Evolutionary conservation across 2,113 vertebrate genomes (phyloP).

Genomic region (Gasterosteus nipponicus): DNA sequence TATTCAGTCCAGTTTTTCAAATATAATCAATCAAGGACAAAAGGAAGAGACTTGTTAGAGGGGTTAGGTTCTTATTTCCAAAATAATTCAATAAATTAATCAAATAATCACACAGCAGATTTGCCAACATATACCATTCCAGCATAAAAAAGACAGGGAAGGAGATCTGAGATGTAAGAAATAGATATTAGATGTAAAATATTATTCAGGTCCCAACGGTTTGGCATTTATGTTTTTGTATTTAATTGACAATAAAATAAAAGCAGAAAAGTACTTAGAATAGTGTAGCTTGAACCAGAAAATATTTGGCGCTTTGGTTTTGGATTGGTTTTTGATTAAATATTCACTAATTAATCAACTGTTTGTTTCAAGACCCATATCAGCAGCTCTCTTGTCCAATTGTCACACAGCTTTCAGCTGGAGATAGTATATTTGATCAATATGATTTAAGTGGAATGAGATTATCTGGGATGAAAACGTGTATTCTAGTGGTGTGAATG

Average conservation of each 20-base stretch:
- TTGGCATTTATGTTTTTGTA: neutral
- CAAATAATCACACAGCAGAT: neutral
- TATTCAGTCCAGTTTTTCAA: neutral
- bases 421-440: neutral
- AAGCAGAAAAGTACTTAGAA: neutral
- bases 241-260: neutral
- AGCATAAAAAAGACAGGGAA: neutral
- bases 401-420: neutral
- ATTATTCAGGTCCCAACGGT: neutral
- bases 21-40: neutral
- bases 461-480: neutral
- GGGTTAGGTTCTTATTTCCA: neutral
- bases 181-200: neutral
- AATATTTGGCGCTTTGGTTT: neutral
- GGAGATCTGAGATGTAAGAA: neutral
- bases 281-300: neutral
- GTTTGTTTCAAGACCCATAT: neutral
- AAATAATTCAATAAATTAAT: neutral
- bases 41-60: neutral
- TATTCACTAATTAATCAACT: neutral
- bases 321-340: no score
- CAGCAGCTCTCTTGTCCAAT: neutral
- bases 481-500: neutral
- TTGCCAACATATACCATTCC: neutral
- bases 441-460: neutral